phyloP scores from a whole-genome alignment of 2,113 vertebrate species.

The Lagenorhynchus albirostris region DNA sequence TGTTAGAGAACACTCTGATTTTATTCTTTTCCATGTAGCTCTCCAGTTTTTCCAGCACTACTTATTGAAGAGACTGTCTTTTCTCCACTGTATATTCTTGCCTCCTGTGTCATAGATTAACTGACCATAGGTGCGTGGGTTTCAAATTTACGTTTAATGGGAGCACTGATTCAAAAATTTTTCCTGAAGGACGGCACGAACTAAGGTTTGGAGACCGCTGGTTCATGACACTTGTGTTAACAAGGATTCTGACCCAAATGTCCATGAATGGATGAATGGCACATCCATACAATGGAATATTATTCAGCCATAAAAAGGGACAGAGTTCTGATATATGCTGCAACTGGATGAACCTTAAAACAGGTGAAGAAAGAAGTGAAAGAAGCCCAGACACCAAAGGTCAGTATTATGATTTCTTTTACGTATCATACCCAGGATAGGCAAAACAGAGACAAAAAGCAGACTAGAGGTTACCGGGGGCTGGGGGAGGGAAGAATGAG shows the following conservation, averaged over 20 bases:
- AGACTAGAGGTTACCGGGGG: background rate
- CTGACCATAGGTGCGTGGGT: background rate
- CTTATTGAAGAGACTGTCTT: background rate
- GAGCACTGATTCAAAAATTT: background rate
- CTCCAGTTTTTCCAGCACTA: background rate
- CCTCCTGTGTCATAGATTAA: background rate
- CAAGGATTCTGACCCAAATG: background rate
- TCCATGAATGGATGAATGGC: accelerated
- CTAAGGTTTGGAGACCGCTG: background rate
- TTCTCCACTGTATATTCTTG: background rate
- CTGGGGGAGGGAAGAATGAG: accelerated
- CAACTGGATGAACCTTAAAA: background rate
- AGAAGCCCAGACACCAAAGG: background rate
- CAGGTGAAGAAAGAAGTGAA: background rate
- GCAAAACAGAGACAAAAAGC: background rate
- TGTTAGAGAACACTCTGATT: background rate
- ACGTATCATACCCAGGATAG: accelerated
- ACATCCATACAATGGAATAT: background rate
- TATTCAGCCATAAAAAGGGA: background rate
- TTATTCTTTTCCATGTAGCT: background rate
- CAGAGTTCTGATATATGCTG: background rate
- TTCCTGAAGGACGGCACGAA: background rate
- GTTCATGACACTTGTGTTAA: background rate
- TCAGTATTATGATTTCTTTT: background rate
- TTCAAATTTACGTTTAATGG: background rate